Percentiles rank a stretch among this genome's conserved stretches.
Conservation (phyloP, 2,797 vertebrate genomes). For the Setipinna tenuifilis region DNA sequence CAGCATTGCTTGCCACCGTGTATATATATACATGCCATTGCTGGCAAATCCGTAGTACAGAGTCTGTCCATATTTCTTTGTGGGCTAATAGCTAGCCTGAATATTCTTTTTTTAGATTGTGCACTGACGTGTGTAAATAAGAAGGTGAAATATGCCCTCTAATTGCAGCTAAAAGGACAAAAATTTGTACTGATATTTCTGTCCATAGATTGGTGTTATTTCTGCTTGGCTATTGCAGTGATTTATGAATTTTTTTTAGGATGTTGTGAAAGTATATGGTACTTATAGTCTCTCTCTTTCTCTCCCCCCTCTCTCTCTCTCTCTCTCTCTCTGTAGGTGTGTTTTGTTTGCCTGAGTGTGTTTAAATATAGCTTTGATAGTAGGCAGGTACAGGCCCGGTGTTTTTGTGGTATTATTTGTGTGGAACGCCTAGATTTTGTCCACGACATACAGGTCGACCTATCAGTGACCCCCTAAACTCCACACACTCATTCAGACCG, state of each 20-base stretch:
- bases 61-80: neutral
- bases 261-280: neutral
- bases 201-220: neutral
- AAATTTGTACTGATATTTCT: neutral
- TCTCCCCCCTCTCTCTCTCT: constrained; percentile 48
- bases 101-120: neutral
- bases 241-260: neutral
- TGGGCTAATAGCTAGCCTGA: neutral
- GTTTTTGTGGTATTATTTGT: neutral
- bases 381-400: neutral
- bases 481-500: neutral
- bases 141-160: neutral
- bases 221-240: neutral
- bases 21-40: neutral
- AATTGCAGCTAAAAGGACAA: neutral
- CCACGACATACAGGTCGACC: neutral
- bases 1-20: neutral
- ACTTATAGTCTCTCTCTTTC: constrained; percentile 42
- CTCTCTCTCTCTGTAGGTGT: constrained; percentile 47
- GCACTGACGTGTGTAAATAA: neutral
- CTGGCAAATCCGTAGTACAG: neutral
- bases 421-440: neutral
- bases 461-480: neutral
- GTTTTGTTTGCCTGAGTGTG: constrained; percentile 21
- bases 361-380: neutral